Evolutionary conservation across 2,888 invertebrate genomes (phyloP).

Genomic region (Anthoptus insignis): DNA sequence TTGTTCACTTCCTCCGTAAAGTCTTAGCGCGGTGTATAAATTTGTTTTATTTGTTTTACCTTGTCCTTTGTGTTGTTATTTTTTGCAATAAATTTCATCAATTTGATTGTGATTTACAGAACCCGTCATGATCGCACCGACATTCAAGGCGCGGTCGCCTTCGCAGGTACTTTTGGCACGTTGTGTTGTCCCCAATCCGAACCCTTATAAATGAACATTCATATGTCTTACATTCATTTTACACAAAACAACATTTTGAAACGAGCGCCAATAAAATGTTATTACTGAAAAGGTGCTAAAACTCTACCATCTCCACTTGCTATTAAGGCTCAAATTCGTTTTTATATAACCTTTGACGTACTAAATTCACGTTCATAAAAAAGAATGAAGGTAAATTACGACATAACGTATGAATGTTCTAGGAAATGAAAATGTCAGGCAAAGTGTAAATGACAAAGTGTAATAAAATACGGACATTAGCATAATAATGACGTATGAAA

Average conservation of each 20-base stretch:
- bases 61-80: too few species aligned
- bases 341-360: slow-evolving; percentile 27
- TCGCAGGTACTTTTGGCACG: slow-evolving; percentile 87
- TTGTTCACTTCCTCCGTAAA: too few species aligned
- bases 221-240: slow-evolving; percentile 46
- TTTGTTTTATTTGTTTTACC: too few species aligned
- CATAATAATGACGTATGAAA: slow-evolving; percentile 62
- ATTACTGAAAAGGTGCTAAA: slow-evolving; percentile 6
- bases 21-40: too few species aligned
- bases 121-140: slow-evolving; percentile 91
- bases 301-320: not conserved
- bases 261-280: slow-evolving; percentile 16
- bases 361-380: slow-evolving; percentile 22
- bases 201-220: slow-evolving; percentile 47
- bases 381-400: slow-evolving; percentile 35
- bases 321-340: slow-evolving; percentile 16
- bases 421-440: slow-evolving; percentile 56
- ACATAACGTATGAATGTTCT: slow-evolving; percentile 59
- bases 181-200: slow-evolving; percentile 47
- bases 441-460: slow-evolving; percentile 54
- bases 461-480: slow-evolving; percentile 58
- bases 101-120: slow-evolving; percentile 87
- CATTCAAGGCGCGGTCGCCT: slow-evolving; percentile 93
- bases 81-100: slow-evolving; percentile 46
- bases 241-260: slow-evolving; percentile 6